Evolutionary conservation across 2,888 invertebrate species (phyloP), one percentile per base, ranked within the genome.

Genomic region (Hesperia comma): DNA sequence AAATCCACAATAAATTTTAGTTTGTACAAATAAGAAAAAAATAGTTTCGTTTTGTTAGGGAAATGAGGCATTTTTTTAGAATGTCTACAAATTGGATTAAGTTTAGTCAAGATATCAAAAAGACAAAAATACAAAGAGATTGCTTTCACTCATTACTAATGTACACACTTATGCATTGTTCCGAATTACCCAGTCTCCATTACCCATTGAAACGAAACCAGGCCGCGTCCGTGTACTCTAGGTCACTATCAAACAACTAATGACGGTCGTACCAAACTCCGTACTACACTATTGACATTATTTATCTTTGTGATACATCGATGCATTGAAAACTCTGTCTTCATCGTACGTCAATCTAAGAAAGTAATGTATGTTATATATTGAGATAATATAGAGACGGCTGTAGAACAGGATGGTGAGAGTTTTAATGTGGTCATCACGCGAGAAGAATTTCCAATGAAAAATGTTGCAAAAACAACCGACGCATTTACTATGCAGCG

Each of bases 361-460:
- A 69, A 66, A 67, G 79, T 63, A 78, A 77, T 83, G 82, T 71
- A 81, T 73, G 60, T 70, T 54, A 12, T 21, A 32, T 15, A 53
- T 26, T 26, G 43, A 66, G 37, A 49, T 55, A 17, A 55, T 55
- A 40, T 58, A 53, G 37, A 71, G 74, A 75, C 68, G 70, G 68
- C 69, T 71, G 67, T 68, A 74, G 71, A 72, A 71, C 69, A 60
- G 71, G 71, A 68, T 69, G 75, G 88, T 85, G 88, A 87, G 86
- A 86, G 84, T 79, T 76, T 68, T 70, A 69, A 63, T 66, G 70
- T 69, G 69, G 69, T 67, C 72, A 71, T 76, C 87, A 88, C 88
- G 87, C 90, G 76, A 85, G 69, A 64, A 77, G 81, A 86, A 86
- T 89, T 88, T 88, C 87, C 84, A 87, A 85, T 84, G 84, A 84